Base-by-base conservation (phyloP, 2,797 vertebrate genomes). In the Onychomys torridus region DNA sequence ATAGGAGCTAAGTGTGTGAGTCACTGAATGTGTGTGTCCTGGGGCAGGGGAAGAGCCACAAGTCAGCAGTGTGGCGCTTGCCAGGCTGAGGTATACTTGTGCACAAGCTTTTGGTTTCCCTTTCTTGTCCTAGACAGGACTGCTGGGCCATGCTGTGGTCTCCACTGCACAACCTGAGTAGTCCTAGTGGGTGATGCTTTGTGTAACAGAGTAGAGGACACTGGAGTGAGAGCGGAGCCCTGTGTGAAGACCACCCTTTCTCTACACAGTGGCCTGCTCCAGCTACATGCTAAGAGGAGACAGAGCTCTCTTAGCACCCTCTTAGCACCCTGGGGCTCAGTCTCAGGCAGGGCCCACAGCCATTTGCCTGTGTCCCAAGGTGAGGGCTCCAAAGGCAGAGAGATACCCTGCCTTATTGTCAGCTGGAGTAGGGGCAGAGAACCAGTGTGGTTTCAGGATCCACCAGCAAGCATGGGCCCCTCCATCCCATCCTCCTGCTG, bases 21-120 rank as follows among this genome's bases (percentile, higher is more conserved):
- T 52, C 71, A 71, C n/a, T 87, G 34, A 16, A 34, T 1, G 5
- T 34, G 4, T 46, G 11, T 59, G 65, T 16, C 57, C 46, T 67
- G 11, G 77, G 6, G 79, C n/a, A 29, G 75, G 57, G 55, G 52
- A 78, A 46, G 52, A 83, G 37, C 29, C 0, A 2, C 13, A 6
- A 49, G 40, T 16, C 25, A 27, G 79, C 32, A 77, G 71, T 23
- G 63, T 29, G 13, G 81, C 52, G 81, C 85, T 85, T 8, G 52
- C 52, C 32, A 17, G 90, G 94, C 76, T 94, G 97, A 97, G 93
- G 96, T 79, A 95, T 83, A 78, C 83, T 34, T 93, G 90, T 91
- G 94, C 82, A 89, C 75, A 32, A 69, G 73, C 40, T 85, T 94
- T 40, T 46, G 46, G 55, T 52, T 91, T 87, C 85, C 93, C 93